Conservation (phyloP, 2,888 invertebrate genomes). For the Malthinus seriepunctatus region DNA sequence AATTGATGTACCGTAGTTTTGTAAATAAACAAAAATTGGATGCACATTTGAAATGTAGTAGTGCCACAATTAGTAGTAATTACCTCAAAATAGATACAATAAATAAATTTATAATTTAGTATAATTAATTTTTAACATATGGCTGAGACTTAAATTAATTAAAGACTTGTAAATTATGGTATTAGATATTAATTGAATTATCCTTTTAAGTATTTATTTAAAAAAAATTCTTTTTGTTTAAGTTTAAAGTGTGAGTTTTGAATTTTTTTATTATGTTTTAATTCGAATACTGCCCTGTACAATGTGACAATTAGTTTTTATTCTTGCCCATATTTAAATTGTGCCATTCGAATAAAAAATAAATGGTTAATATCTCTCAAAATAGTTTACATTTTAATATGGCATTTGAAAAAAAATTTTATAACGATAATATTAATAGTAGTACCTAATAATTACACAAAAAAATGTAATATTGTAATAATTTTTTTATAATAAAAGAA, state of each 20-base stretch:
- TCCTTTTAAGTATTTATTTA: not conserved
- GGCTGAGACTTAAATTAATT: conserved; percentile 24
- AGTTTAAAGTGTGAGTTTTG: not conserved
- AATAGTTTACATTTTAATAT: conserved; percentile 14
- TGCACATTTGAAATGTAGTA: conserved; percentile 3
- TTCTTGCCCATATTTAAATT: conserved; percentile 6
- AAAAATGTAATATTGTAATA: conserved; percentile 25
- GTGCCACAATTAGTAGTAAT: conserved; percentile 7
- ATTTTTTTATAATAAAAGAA: conserved; percentile 22
- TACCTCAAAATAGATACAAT: conserved; percentile 4
- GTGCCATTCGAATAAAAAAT: conserved; percentile 13
- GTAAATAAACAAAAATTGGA: not conserved
- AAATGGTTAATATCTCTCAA: conserved; percentile 11
- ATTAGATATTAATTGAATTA: conserved; percentile 4
- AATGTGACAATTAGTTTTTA: conserved; percentile 7
- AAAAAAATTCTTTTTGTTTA: not conserved
- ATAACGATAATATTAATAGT: not conserved
- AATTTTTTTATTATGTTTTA: not conserved
- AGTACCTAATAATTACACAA: conserved; percentile 1
- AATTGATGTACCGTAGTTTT: not conserved
- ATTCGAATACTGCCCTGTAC: conserved; percentile 6
- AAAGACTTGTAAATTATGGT: conserved; percentile 18
- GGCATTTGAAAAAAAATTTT: conserved; percentile 20
- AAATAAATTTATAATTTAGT: conserved; percentile 2
- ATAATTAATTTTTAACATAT: conserved; percentile 1